phyloP scores from a whole-genome alignment of 2,797 vertebrate species.

The Dryobates pubescens region DNA sequence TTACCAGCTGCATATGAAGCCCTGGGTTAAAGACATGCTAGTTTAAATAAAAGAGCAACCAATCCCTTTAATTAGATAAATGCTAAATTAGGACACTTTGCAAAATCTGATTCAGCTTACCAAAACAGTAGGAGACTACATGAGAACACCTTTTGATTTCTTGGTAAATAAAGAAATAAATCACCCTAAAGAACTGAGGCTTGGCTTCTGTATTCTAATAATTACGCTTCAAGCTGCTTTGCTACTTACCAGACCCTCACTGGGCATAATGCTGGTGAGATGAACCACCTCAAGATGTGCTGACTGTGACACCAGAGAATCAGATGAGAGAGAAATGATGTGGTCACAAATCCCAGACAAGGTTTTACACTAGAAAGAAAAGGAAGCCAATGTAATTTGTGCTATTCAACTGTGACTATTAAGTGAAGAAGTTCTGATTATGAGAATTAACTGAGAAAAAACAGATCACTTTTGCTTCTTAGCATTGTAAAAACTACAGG shows the following conservation, averaged over 20 bases:
- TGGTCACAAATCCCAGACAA: slow-evolving; percentile 93
- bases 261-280: slow-evolving; percentile 88
- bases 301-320: slow-evolving; percentile 89
- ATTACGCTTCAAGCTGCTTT: background rate
- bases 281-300: slow-evolving; percentile 89
- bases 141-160: background rate
- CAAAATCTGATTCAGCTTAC: background rate
- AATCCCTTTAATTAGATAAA: background rate
- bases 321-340: slow-evolving; percentile 92
- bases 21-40: background rate
- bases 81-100: background rate
- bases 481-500: background rate
- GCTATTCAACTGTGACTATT: background rate
- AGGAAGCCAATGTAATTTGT: slow-evolving; percentile 9
- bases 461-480: background rate
- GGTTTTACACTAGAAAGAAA: slow-evolving; percentile 87
- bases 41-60: background rate
- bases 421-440: background rate
- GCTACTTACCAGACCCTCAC: slow-evolving; percentile 87
- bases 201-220: background rate
- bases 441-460: background rate
- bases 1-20: background rate
- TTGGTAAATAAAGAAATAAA: background rate
- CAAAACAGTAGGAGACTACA: background rate
- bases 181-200: background rate